These are phyloP conservation scores for Macrotrachela quadricornifera DNA, from an alignment of 1,140 invertebrate species.

Conservation along the genomic window DNA sequence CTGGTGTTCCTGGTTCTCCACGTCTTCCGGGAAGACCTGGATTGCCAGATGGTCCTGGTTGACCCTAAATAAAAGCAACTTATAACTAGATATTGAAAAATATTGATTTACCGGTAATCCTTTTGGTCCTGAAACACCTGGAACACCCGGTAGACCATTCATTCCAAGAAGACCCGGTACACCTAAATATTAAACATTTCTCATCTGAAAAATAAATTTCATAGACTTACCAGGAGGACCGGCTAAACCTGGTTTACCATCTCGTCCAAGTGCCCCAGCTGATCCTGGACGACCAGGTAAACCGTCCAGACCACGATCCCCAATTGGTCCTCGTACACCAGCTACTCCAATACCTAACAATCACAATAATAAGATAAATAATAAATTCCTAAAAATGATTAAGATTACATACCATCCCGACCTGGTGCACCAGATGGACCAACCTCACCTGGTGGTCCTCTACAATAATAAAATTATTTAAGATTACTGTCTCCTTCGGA, in stretches of 20 bases:
- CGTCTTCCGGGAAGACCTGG: too few relatives aligned
- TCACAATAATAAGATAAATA: slow-evolving; percentile 8
- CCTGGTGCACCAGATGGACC: too few relatives aligned
- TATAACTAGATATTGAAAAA: too few relatives aligned
- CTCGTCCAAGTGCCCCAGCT: neutral
- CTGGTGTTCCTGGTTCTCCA: too few relatives aligned
- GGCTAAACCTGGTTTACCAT: neutral
- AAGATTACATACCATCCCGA: too few relatives aligned
- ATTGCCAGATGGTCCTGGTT: too few relatives aligned
- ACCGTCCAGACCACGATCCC: neutral
- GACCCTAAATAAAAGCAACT: too few relatives aligned
- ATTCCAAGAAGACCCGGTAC: neutral
- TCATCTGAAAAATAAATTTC: too few relatives aligned
- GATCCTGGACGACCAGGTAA: neutral
- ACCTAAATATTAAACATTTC: too few relatives aligned
- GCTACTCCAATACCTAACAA: neutral
- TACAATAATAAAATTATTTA: too few relatives aligned
- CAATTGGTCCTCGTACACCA: neutral
- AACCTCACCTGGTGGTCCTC: too few relatives aligned
- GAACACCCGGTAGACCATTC: slow-evolving; percentile 7
- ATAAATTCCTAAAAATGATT: neutral
- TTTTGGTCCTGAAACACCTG: slow-evolving; percentile 13
- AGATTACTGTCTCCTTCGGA: too few relatives aligned
- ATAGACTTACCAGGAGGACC: slow-evolving; percentile 20
- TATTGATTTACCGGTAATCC: slow-evolving; percentile 5